Evolutionary conservation across 1,140 invertebrate species (phyloP).

Genomic region (Nasonia longicornis): DNA sequence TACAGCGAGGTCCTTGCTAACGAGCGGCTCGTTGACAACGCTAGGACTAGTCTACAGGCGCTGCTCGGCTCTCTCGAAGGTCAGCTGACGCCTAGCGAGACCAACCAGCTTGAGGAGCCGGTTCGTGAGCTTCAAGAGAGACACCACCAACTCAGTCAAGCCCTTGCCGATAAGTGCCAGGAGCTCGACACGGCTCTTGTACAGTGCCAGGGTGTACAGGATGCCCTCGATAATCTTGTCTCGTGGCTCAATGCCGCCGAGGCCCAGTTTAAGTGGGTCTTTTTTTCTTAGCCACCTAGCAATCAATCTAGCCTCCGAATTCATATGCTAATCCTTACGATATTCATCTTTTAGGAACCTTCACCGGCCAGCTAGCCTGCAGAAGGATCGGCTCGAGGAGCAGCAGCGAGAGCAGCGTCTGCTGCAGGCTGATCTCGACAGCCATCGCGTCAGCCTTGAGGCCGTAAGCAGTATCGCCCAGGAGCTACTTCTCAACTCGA

Average conservation of each 20-base stretch:
- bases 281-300: background rate
- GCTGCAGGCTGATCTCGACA: slow-evolving; percentile 85
- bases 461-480: slow-evolving; percentile 83
- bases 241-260: slow-evolving; percentile 89
- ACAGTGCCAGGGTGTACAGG: slow-evolving; percentile 94
- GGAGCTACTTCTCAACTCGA: slow-evolving; percentile 84
- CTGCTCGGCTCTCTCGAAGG: slow-evolving; percentile 83
- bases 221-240: slow-evolving; percentile 88
- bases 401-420: slow-evolving; percentile 87
- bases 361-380: slow-evolving; percentile 85
- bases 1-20: slow-evolving; percentile 90
- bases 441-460: slow-evolving; percentile 85
- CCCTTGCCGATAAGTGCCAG: slow-evolving; percentile 83
- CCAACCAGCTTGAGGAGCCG: slow-evolving; percentile 82
- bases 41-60: slow-evolving; percentile 77
- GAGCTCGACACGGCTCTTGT: slow-evolving; percentile 89
- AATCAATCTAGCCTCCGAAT: background rate
- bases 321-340: background rate
- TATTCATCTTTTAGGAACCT: slow-evolving; percentile 70
- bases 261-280: slow-evolving; percentile 80
- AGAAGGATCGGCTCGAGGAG: slow-evolving; percentile 90
- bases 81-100: slow-evolving; percentile 82
- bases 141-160: slow-evolving; percentile 80
- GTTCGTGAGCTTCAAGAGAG: slow-evolving; percentile 82
- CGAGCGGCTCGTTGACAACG: slow-evolving; percentile 85